Evolutionary conservation across 1,140 invertebrate genomes (phyloP).

Genomic region (Drosophila sucinea): DNA sequence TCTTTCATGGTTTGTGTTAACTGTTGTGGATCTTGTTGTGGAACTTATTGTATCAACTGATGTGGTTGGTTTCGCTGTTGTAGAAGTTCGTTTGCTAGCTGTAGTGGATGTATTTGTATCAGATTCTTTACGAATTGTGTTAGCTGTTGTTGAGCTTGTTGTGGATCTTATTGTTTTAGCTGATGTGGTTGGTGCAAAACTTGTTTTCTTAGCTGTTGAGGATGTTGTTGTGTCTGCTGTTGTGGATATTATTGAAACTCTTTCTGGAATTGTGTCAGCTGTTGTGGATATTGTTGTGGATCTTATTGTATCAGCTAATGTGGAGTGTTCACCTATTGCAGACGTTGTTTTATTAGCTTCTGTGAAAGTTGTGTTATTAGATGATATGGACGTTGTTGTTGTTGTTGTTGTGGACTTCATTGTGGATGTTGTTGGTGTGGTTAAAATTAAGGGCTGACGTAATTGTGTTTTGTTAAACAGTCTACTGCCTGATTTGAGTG

Average conservation of each 20-base stretch:
- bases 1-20: neutral
- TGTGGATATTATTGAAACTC: too few species aligned
- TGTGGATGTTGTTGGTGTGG: slow-evolving; percentile 16
- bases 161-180: neutral
- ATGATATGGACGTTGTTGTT: too few species aligned
- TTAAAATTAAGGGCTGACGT: slow-evolving; percentile 16
- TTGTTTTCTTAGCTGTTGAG: neutral
- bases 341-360: too few species aligned
- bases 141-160: too few species aligned
- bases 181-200: neutral
- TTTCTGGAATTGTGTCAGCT: neutral
- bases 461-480: neutral
- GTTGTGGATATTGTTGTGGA: slow-evolving; percentile 1
- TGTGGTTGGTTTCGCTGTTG: neutral
- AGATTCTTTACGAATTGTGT: neutral
- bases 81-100: neutral
- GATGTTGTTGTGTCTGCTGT: neutral
- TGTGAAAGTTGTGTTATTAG: too few species aligned
- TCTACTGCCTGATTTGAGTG: neutral
- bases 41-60: neutral
- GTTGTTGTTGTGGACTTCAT: too few species aligned
- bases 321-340: too few species aligned
- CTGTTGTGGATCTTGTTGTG: too few species aligned
- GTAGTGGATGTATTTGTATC: neutral
- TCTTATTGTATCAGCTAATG: neutral